Percentiles rank a stretch among this genome's conserved stretches.
Conservation (phyloP, 2,888 invertebrate species). For the Plagodis pulveraria region DNA sequence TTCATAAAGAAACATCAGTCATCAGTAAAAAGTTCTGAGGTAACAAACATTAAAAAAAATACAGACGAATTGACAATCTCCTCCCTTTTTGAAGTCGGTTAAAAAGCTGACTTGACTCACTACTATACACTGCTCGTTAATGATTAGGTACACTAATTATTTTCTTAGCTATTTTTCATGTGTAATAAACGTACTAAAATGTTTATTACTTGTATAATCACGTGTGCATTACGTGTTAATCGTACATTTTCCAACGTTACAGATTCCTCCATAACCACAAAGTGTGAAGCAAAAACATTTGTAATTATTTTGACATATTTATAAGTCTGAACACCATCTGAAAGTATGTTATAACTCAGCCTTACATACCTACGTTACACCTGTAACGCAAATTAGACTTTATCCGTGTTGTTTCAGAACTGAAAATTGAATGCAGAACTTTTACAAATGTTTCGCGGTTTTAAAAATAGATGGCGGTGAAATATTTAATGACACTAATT, state of each 20-base stretch:
- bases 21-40: no score
- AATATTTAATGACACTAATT: conserved; percentile 33
- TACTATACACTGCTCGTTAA: no score
- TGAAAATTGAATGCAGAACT: conserved; percentile 9
- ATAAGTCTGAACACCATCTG: conserved; percentile 24
- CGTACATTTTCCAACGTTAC: background rate
- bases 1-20: no score
- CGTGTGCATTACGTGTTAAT: background rate
- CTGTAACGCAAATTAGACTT: conserved; percentile 15
- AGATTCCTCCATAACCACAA: conserved; percentile 16
- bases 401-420: background rate
- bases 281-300: conserved; percentile 16
- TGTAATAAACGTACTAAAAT: no score
- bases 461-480: conserved; percentile 27
- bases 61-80: no score
- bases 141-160: no score
- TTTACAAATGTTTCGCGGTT: conserved; percentile 11
- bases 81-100: no score
- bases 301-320: conserved; percentile 35
- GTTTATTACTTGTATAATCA: no score
- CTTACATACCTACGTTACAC: conserved; percentile 11
- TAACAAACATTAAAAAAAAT: no score
- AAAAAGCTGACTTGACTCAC: no score
- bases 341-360: conserved; percentile 29
- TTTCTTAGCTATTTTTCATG: no score